A percentile compares a stretch with the other conserved stretches of the same genome.
Evolutionary conservation across 2,797 vertebrate species (phyloP).

Genomic region (Mus minutoides): DNA sequence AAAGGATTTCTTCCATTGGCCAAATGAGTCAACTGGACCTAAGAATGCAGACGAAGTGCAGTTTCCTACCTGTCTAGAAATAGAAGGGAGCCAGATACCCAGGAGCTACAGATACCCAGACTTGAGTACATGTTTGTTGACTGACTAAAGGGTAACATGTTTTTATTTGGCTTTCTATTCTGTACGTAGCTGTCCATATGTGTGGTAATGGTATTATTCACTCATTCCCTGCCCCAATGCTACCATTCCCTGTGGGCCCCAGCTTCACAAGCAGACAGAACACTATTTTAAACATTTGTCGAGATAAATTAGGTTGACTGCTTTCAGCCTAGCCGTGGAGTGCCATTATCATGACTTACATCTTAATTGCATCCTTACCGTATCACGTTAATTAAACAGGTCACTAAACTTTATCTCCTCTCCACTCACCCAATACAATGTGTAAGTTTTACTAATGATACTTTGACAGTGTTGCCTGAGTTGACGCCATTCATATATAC

Average conservation of each 20-base stretch:
- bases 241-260: neutral
- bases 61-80: neutral
- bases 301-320: conserved; percentile 51
- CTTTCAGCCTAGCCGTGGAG: neutral
- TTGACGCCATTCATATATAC: neutral
- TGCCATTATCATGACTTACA: conserved; percentile 19
- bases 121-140: neutral
- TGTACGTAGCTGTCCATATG: neutral
- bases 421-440: neutral
- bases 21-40: neutral
- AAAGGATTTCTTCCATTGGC: neutral
- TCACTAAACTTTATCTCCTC: conserved; percentile 46
- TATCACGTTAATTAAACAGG: conserved; percentile 45
- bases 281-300: conserved; percentile 44
- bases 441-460: conserved; percentile 55
- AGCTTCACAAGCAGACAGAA: conserved; percentile 47
- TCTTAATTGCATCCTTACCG: conserved; percentile 44
- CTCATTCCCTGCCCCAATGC: conserved; percentile 36
- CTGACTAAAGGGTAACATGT: neutral
- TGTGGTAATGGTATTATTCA: conserved; percentile 1
- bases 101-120: neutral
- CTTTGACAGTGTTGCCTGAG: neutral
- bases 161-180: conserved; percentile 18
- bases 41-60: neutral
- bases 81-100: neutral